Base-by-base conservation (phyloP, 2,797 vertebrate species). In the Phataginus tricuspis region DNA sequence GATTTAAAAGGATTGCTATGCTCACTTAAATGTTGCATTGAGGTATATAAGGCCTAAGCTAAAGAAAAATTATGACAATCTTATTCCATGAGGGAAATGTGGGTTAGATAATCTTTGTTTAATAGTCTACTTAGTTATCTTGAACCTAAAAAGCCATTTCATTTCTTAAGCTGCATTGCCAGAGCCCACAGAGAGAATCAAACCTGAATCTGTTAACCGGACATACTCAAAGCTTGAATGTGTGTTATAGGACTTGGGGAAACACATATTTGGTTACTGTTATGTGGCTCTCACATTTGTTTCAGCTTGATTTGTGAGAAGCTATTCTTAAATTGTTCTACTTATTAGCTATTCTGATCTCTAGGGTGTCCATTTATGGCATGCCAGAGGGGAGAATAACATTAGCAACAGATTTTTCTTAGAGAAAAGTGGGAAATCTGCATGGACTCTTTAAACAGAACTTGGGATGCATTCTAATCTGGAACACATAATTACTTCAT, bases 101-200 rank as follows among this genome's bases (percentile, higher is more conserved):
- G 5, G 0, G 1, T 79, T 84, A 64, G 29, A 66, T 57, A 39
- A 34, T 87, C n/a, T 95, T 96, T 89, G 45, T 94, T 94, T 74
- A 75, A 78, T 72, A 11, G 2, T 69, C 85, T 88, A 72, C 63
- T 97, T 96, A 61, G 86, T 68, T 97, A 34, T n/a, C 95, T 72
- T 72, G 92, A 97, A 95, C 51, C 91, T 86, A 42, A 7, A 63
- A 97, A 88, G 72, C 51, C 93, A 92, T 92, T 97, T 96, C 95
- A 93, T 95, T 98, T 98, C 96, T 98, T 88, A 97, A 96, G 93
- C 77, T 96, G 90, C 93, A 68, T 97, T 98, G 95, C 89, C 94
- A 96, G 74, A 87, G 92, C 88, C 96, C 95, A 94, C 42, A 96
- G 94, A 96, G 97, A 98, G 78, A 57, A 97, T 95, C 91, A 98